Evolutionary conservation across 2,797 vertebrate genomes (phyloP).

Genomic region (Neosilurus mollespiculum): DNA sequence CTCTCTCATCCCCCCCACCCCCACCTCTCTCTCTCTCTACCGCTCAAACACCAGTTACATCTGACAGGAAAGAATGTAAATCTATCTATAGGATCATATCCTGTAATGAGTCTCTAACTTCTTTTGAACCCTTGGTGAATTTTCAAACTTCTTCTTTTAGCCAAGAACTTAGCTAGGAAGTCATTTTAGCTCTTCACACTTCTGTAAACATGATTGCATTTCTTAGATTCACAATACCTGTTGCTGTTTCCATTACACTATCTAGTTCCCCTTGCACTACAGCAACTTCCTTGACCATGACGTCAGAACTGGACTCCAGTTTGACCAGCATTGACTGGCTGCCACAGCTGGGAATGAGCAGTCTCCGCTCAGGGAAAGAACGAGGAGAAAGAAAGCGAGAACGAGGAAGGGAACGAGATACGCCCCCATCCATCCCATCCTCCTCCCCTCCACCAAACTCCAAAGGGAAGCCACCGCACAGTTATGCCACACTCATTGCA

Average conservation of each 20-base stretch:
- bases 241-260: background rate
- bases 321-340: constrained; percentile 98
- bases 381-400: constrained; percentile 78
- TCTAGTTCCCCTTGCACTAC: background rate
- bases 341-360: constrained; percentile 89
- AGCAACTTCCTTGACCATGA: constrained; percentile 71
- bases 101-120: background rate
- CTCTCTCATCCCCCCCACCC: background rate
- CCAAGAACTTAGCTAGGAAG: background rate
- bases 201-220: background rate
- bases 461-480: constrained; percentile 92
- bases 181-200: background rate
- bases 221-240: background rate
- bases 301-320: constrained; percentile 92
- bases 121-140: background rate
- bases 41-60: background rate
- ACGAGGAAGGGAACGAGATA: constrained; percentile 80
- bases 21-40: background rate
- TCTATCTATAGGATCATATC: background rate
- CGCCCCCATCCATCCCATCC: constrained; percentile 58
- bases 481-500: constrained; percentile 95
- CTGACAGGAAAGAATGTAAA: background rate
- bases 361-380: constrained; percentile 83
- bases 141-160: background rate
- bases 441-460: constrained; percentile 62